Conservation (phyloP, 2,113 vertebrate genomes). For the Mandrillus leucophaeus region DNA sequence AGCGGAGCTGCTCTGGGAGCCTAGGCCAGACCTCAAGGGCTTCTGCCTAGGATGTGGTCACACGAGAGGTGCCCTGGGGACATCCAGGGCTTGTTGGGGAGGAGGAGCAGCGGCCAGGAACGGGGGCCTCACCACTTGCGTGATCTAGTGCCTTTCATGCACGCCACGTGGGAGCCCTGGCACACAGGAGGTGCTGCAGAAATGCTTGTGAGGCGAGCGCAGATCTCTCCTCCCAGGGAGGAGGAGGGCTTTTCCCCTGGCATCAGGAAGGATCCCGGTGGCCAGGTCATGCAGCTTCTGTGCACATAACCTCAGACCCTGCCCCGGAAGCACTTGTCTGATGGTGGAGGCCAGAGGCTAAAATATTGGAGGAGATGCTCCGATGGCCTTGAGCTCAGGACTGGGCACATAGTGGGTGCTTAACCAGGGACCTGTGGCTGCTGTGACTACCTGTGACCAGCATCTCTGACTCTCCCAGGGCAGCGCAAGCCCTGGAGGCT, state of each 20-base stretch:
- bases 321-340: background rate
- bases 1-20: rapidly evolving
- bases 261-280: rapidly evolving
- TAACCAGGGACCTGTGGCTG: background rate
- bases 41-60: background rate
- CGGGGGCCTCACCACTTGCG: rapidly evolving
- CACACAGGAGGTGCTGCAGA: rapidly evolving
- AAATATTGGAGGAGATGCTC: background rate
- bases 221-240: background rate
- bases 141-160: background rate
- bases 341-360: background rate
- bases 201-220: background rate
- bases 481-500: background rate
- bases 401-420: background rate
- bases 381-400: background rate
- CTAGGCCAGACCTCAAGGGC: background rate
- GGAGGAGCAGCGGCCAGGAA: background rate
- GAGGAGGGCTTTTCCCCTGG: background rate
- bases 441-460: background rate
- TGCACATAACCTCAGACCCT: background rate
- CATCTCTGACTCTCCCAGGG: background rate
- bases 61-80: background rate
- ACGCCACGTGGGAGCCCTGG: background rate
- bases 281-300: rapidly evolving
- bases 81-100: background rate